Conservation (phyloP, 2,888 invertebrate species). For the Theodoxus fluviatilis region DNA sequence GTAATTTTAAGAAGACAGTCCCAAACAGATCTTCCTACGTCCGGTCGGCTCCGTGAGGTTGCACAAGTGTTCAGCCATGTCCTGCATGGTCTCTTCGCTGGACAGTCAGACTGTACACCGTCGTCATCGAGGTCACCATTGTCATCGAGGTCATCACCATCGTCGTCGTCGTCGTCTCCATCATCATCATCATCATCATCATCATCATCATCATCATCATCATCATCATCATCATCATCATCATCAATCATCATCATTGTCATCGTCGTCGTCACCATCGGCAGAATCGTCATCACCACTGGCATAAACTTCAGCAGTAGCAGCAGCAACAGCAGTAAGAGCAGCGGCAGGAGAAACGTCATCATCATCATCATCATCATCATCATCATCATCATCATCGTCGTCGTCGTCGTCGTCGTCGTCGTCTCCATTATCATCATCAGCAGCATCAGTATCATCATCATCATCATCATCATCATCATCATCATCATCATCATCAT, state of each 20-base stretch:
- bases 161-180: neutral
- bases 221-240: neutral
- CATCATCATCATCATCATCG: neutral
- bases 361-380: neutral
- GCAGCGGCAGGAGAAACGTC: neutral
- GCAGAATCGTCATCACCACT: neutral
- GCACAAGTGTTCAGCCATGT: too few relatives aligned
- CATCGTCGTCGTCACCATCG: neutral
- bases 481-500: neutral
- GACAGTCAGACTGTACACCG: too few relatives aligned
- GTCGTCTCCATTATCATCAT: neutral
- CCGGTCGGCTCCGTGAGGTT: too few relatives aligned
- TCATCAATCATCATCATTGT: neutral
- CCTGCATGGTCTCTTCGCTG: too few relatives aligned
- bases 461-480: neutral
- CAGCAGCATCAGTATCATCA: neutral
- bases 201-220: slow-evolving; percentile 2
- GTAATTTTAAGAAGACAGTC: too few relatives aligned
- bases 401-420: neutral
- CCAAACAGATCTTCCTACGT: too few relatives aligned
- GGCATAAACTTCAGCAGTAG: neutral
- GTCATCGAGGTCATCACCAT: too few relatives aligned
- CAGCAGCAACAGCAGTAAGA: neutral
- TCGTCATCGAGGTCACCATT: too few relatives aligned
- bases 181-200: slow-evolving; percentile 2